Percentiles rank a stretch among this genome's conserved stretches.
phyloP scores from a whole-genome alignment of 2,797 vertebrate genomes.

The Ctenopoma multispine region DNA sequence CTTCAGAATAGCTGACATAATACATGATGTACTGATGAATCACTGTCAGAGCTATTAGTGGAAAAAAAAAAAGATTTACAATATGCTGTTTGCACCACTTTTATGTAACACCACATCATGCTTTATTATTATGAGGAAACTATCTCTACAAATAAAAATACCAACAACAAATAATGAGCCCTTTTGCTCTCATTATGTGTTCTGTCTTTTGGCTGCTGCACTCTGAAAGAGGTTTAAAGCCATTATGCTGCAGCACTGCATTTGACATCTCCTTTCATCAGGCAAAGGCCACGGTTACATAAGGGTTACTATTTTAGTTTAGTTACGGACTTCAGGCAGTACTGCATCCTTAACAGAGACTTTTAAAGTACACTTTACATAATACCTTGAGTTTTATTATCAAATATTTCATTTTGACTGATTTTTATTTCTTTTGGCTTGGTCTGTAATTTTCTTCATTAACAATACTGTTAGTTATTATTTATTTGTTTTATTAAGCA shows the following conservation, averaged over 20 bases:
- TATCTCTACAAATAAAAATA: conserved; percentile 26
- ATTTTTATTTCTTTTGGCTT: background rate
- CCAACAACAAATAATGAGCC: background rate
- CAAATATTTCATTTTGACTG: background rate
- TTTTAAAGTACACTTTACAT: conserved; percentile 1
- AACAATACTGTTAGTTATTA: background rate
- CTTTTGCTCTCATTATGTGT: conserved; percentile 13
- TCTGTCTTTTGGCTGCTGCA: conserved; percentile 28
- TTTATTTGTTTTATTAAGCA: background rate
- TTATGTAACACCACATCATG: conserved; percentile 7
- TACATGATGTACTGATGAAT: conserved; percentile 6
- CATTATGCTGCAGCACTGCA: conserved; percentile 45
- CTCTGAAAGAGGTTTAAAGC: conserved; percentile 45
- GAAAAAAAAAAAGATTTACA: background rate
- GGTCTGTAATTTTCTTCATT: background rate
- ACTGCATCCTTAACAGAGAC: conserved; percentile 38
- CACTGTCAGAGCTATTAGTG: background rate
- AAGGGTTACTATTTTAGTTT: conserved; percentile 69
- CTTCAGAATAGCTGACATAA: conserved; percentile 1
- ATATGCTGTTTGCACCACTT: background rate
- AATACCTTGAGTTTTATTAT: conserved; percentile 5
- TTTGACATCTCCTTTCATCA: conserved; percentile 61
- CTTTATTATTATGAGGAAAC: conserved; percentile 6
- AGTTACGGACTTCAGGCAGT: conserved; percentile 40
- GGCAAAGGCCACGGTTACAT: conserved; percentile 63